A percentile compares a stretch with the other conserved stretches of the same genome.
These are phyloP conservation scores for Dryocosmus kuriphilus DNA, from an alignment of 2,888 invertebrate species.

Conservation along the genomic window DNA sequence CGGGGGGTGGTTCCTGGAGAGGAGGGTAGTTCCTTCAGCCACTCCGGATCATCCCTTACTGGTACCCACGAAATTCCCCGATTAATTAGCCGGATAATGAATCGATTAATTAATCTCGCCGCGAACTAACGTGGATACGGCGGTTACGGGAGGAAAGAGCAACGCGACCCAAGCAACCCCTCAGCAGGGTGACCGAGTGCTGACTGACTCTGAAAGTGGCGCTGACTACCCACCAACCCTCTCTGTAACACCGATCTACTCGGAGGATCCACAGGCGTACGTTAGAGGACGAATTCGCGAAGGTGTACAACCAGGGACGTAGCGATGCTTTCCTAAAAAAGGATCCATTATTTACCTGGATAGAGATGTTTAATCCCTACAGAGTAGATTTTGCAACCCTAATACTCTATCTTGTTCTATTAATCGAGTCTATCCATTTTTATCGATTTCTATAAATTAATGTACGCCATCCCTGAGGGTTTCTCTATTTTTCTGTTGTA, in stretches of 20 bases:
- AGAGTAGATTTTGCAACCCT: no score
- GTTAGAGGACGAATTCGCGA: slow-evolving; percentile 15
- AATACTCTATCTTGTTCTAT: no score
- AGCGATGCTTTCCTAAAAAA: not conserved
- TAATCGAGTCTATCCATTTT: no score
- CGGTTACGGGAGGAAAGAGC: slow-evolving; percentile 46
- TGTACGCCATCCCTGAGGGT: no score
- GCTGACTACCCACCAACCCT: slow-evolving; percentile 53
- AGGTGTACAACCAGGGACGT: slow-evolving; percentile 33
- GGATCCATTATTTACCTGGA: not conserved
- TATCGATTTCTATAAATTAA: no score
- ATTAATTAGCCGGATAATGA: slow-evolving; percentile 50
- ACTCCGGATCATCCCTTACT: not conserved
- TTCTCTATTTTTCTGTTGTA: no score
- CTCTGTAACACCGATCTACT: slow-evolving; percentile 51
- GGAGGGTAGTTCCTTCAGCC: not conserved
- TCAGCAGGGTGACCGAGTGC: slow-evolving; percentile 55
- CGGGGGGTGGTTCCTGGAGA: slow-evolving; percentile 13
- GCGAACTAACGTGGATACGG: slow-evolving; percentile 50
- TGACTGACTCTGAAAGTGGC: slow-evolving; percentile 55
- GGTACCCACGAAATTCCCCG: not conserved
- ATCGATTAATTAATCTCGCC: slow-evolving; percentile 52
- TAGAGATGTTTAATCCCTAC: no score
- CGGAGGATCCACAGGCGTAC: slow-evolving; percentile 22
- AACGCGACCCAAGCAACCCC: slow-evolving; percentile 53